These are phyloP conservation scores for Baryphthengus martii DNA, from an alignment of 2,113 vertebrate genomes.

Conservation along the genomic window DNA sequence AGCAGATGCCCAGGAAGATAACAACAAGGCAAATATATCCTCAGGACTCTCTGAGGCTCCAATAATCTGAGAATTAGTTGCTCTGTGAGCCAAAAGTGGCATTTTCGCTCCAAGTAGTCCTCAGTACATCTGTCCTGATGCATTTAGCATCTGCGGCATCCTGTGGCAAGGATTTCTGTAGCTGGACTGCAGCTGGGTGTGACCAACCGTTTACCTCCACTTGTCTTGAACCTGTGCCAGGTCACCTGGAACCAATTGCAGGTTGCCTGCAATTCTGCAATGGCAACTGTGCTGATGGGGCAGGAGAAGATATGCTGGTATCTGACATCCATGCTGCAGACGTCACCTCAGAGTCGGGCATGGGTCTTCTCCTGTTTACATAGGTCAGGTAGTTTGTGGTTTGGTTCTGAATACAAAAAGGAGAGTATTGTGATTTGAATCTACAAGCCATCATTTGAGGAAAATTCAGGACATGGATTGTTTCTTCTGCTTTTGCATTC, in stretches of 20 bases:
- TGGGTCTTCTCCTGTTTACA: background rate
- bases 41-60: background rate
- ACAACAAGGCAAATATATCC: background rate
- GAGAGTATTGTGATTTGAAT: background rate
- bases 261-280: background rate
- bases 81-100: background rate
- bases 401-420: background rate
- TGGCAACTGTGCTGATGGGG: background rate
- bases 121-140: background rate
- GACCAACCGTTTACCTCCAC: background rate
- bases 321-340: background rate
- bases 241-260: too few species aligned
- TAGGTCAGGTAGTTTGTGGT: background rate
- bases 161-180: background rate
- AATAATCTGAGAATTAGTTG: background rate
- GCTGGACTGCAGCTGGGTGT: background rate
- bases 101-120: background rate
- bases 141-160: background rate
- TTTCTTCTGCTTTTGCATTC: background rate
- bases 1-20: background rate
- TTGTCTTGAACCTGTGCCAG: background rate
- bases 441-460: background rate
- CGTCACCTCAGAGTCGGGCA: background rate
- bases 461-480: background rate
- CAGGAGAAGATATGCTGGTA: background rate